phyloP scores from a whole-genome alignment of 2,113 vertebrate genomes.

The Pitta sordida region DNA sequence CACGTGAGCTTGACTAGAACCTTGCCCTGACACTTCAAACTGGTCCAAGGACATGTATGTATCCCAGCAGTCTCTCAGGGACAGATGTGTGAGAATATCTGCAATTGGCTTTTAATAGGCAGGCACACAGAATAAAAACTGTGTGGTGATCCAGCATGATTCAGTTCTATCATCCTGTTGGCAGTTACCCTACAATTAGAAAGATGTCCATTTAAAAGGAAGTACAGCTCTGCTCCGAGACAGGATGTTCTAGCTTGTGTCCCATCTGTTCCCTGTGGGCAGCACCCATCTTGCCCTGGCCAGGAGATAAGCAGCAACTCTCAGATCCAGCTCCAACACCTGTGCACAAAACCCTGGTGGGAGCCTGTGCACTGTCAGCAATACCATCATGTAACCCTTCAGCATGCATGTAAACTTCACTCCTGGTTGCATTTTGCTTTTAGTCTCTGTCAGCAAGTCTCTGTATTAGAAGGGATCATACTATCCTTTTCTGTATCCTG shows the following conservation, averaged over 20 bases:
- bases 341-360: background rate
- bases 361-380: rapidly evolving
- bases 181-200: background rate
- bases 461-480: background rate
- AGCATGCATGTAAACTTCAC: background rate
- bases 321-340: background rate
- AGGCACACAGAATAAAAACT: background rate
- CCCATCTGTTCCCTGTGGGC: background rate
- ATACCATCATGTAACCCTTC: background rate
- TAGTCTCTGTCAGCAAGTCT: background rate
- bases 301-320: background rate
- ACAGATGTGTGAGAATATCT: background rate
- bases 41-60: rapidly evolving
- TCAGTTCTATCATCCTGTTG: background rate
- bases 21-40: background rate
- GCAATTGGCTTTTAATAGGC: background rate
- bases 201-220: background rate
- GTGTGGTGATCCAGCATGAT: background rate
- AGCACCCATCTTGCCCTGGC: background rate
- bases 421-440: background rate
- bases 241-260: background rate
- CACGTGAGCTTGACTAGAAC: background rate
- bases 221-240: background rate
- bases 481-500: background rate
- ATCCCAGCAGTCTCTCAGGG: background rate